phyloP scores from a whole-genome alignment of 1,140 invertebrate genomes.

The Drosophila erecta region DNA sequence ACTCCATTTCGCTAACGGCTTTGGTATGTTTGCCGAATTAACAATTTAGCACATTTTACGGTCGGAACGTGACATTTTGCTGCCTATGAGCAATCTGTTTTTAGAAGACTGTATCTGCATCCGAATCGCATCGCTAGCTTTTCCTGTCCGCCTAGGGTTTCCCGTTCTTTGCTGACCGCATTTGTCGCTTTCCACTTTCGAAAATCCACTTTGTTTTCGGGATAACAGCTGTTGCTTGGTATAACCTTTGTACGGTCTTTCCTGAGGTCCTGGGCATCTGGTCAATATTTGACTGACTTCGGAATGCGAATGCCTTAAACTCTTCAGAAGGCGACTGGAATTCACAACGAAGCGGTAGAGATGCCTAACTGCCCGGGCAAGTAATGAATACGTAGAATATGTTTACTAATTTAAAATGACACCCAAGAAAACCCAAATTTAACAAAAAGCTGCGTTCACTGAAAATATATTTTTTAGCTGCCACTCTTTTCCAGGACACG shows the following conservation, averaged over 20 bases:
- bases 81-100: conserved; percentile 27
- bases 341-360: neutral
- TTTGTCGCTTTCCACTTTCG: conserved; percentile 11
- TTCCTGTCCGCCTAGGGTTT: conserved; percentile 8
- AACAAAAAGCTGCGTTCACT: too few species aligned
- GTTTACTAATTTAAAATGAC: too few species aligned
- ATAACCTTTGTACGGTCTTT: neutral
- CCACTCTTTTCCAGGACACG: too few species aligned
- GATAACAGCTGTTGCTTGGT: conserved; percentile 21
- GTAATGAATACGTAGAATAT: too few species aligned
- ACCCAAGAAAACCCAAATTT: too few species aligned
- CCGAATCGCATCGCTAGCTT: conserved; percentile 14
- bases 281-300: conserved; percentile 7
- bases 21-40: conserved; percentile 55
- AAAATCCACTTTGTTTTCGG: conserved; percentile 13
- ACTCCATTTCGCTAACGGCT: conserved; percentile 37
- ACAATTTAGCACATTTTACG: conserved; percentile 74
- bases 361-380: too few species aligned
- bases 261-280: conserved; percentile 1
- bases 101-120: conserved; percentile 29
- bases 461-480: too few species aligned
- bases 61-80: conserved; percentile 69
- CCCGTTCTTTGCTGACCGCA: conserved; percentile 25
- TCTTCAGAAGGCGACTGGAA: neutral
- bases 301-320: neutral